A percentile compares a stretch with the other conserved stretches of the same genome.
phyloP scores from a whole-genome alignment of 92 coral and sea anemone genomes.

The Porites cylindrica region DNA sequence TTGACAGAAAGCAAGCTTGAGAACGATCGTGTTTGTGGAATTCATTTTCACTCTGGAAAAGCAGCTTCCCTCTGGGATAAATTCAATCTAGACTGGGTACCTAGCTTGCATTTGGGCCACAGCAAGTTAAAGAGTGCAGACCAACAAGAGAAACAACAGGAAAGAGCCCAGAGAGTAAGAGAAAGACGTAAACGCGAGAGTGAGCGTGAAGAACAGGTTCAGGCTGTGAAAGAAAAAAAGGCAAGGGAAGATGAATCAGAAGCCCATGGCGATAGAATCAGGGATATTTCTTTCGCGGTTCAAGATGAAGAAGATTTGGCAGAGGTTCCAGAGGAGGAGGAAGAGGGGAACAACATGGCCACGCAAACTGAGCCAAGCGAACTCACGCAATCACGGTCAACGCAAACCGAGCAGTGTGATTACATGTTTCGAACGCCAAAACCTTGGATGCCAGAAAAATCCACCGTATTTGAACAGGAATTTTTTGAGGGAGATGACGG shows the following conservation, averaged over 20 bases:
- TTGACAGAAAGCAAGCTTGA: constrained; percentile 40
- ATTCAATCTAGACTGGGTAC: constrained; percentile 49
- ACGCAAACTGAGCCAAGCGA: too few species aligned
- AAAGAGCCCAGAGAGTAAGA: constrained; percentile 39
- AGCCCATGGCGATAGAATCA: constrained; percentile 33
- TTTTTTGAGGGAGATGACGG: constrained; percentile 50
- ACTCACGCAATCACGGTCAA: neutral
- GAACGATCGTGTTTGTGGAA: constrained; percentile 24
- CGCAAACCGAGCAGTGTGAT: constrained; percentile 49
- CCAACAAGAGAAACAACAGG: constrained; percentile 16
- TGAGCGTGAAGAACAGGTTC: constrained; percentile 6
- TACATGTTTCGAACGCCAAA: constrained; percentile 34
- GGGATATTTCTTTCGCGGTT: constrained; percentile 21
- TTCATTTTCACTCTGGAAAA: constrained; percentile 38
- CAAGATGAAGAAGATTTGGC: constrained; percentile 3
- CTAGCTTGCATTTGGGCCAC: constrained; percentile 41
- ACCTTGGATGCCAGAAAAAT: constrained; percentile 37
- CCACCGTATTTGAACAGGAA: constrained; percentile 41
- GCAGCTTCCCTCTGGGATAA: constrained; percentile 37
- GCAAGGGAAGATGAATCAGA: constrained; percentile 32
- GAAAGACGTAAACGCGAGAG: constrained; percentile 47
- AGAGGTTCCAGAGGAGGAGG: constrained; percentile 2
- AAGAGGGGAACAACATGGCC: neutral
- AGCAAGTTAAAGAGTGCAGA: constrained; percentile 7
- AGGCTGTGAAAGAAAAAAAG: constrained; percentile 23